Evolutionary conservation across 2,888 invertebrate species (phyloP).

Genomic region (Ariolimax columbianus): DNA sequence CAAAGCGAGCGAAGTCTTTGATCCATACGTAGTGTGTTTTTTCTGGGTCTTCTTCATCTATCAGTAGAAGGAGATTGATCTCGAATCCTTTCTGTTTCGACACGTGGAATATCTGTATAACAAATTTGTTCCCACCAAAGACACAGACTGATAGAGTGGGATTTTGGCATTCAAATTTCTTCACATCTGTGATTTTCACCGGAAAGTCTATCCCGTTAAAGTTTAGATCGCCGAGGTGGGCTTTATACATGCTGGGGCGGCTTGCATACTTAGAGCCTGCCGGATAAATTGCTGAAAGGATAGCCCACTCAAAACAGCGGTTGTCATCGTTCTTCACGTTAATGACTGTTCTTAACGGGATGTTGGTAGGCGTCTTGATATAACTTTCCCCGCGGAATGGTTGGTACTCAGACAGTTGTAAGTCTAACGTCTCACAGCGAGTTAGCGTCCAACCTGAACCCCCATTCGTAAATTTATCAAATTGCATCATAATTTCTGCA

Average conservation of each 20-base stretch:
- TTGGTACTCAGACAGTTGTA: background rate
- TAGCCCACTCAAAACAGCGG: slow-evolving; percentile 15
- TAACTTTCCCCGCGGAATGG: background rate
- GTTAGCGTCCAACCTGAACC: slow-evolving; percentile 5
- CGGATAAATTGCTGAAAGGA: background rate
- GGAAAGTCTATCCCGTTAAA: background rate
- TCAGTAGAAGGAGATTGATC: background rate
- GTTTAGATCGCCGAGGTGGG: background rate
- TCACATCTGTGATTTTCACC: background rate
- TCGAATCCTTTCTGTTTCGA: background rate
- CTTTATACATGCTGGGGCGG: background rate
- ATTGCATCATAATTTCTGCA: background rate
- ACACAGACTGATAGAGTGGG: background rate
- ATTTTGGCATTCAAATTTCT: slow-evolving; percentile 1
- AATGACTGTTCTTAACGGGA: background rate
- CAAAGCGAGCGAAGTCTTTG: background rate
- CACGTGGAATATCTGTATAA: background rate
- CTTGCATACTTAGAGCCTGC: background rate
- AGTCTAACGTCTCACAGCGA: background rate
- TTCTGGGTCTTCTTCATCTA: background rate
- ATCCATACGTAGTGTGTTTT: background rate
- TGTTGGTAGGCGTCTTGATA: background rate
- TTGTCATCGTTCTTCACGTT: slow-evolving; percentile 10
- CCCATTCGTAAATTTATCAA: background rate
- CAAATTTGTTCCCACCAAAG: background rate